Evolutionary conservation across 2,113 vertebrate genomes (phyloP).

Genomic region (Solea solea): DNA sequence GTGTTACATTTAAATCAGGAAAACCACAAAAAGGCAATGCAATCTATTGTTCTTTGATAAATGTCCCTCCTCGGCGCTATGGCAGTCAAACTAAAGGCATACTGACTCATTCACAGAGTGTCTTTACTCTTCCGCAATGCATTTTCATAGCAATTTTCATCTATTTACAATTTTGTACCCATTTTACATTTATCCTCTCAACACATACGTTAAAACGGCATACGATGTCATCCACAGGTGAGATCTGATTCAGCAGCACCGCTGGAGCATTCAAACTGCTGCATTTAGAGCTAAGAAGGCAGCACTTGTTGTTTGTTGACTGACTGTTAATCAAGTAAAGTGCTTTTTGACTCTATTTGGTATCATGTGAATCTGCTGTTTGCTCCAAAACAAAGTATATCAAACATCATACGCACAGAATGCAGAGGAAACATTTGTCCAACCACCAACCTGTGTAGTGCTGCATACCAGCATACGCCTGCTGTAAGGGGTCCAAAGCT

Average conservation of each 20-base stretch:
- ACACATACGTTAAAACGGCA: neutral
- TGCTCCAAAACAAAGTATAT: neutral
- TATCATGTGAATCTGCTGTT: neutral
- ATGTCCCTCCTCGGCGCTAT: constrained; percentile 25
- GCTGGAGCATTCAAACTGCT: neutral
- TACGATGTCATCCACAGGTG: neutral
- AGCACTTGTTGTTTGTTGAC: neutral
- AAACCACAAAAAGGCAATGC: constrained; percentile 20
- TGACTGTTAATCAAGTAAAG: neutral
- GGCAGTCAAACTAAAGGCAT: constrained; percentile 26
- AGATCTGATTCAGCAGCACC: neutral
- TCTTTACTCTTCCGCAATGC: neutral
- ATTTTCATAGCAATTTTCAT: constrained; percentile 1
- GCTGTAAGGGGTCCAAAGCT: constrained; percentile 87
- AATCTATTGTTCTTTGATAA: constrained; percentile 33
- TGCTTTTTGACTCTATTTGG: neutral
- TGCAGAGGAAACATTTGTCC: neutral
- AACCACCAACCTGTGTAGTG: constrained; percentile 84
- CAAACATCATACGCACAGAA: constrained; percentile 2
- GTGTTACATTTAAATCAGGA: constrained; percentile 36
- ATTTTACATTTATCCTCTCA: neutral
- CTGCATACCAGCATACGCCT: constrained; percentile 91
- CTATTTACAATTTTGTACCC: neutral
- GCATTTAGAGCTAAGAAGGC: neutral
- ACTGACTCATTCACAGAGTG: neutral